A percentile compares a stretch with the other conserved stretches of the same genome.
Conservation (phyloP, 2,888 invertebrate genomes). For the Elmis aenea region DNA sequence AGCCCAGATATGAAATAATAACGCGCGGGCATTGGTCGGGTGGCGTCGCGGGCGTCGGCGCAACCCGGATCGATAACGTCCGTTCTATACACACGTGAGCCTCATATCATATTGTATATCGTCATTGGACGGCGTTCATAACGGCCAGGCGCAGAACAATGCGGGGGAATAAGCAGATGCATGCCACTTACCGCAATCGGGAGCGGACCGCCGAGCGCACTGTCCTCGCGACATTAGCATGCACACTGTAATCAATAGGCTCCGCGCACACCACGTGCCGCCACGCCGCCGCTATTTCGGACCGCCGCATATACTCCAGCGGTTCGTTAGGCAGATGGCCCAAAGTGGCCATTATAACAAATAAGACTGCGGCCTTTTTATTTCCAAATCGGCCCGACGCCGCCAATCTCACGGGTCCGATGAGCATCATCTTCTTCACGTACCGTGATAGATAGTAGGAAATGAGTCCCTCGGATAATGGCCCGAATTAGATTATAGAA, state of each 20-base stretch:
- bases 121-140: constrained; percentile 43
- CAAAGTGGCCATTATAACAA: constrained; percentile 11
- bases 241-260: constrained; percentile 43
- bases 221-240: constrained; percentile 41
- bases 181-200: constrained; percentile 27
- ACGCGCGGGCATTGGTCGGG: constrained; percentile 53
- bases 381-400: no score
- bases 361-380: constrained; percentile 8
- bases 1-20: constrained; percentile 61
- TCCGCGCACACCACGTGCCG: constrained; percentile 31
- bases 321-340: constrained; percentile 17
- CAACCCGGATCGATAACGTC: constrained; percentile 40
- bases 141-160: constrained; percentile 28
- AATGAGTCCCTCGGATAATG: no score
- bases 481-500: no score
- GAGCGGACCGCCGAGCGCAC: constrained; percentile 20
- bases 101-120: constrained; percentile 45
- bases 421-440: no score
- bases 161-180: constrained; percentile 20
- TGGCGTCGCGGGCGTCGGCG: constrained; percentile 44
- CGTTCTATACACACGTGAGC: constrained; percentile 37
- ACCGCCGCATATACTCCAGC: constrained; percentile 16
- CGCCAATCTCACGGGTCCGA: no score
- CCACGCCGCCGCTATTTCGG: constrained; percentile 31
- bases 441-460: no score